Base-by-base conservation (phyloP, 2,888 invertebrate genomes). In the Gnatocerus cornutus region DNA sequence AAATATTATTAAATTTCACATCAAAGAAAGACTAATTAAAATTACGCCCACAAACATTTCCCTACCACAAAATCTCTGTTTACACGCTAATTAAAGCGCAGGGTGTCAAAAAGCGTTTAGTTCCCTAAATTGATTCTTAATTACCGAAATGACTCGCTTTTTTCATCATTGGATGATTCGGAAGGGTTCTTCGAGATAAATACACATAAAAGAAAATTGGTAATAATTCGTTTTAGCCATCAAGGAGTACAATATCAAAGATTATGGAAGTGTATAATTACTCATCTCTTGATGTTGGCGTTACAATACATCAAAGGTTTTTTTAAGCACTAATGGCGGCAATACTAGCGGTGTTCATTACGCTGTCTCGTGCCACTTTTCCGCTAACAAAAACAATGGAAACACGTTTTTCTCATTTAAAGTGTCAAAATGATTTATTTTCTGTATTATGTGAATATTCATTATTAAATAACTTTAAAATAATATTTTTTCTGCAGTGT, bases 341-440 rank as follows among this genome's bases (percentile, higher is more conserved):
- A 65, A 56, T 56, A 56, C 59, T 59, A 67, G 59, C 52, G 39
- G 27, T 68, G 61, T 53, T 68, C 53, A 68, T 71, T 71, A 64
- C 65, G 58, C 50, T 53, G 67, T 66, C 58, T 69, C 70, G 65
- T 66, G 69, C 68, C 70, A 73, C 69, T 72, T 73, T 71, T 72
- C 65, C 67, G 69, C 71, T 41, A 66, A 43, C 62, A 65, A 72
- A 73, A 75, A 77, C 77, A 76, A 77, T 76, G 72, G 68, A 45
- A 72, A 74, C 74, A 76, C 72, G 76, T 73, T 75, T 76, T 72
- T 71, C 73, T 74, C 74, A 76, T 77, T 77, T 68, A 68, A 53
- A 63, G 72, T 74, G 73, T 72, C 76, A 74, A 58, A 74, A 72
- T 74, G 74, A 76, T 74, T 76, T 72, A 75, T 74, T 66, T 30